phyloP scores from a whole-genome alignment of 2,113 vertebrate genomes.

The Gymnocephalus cernua region DNA sequence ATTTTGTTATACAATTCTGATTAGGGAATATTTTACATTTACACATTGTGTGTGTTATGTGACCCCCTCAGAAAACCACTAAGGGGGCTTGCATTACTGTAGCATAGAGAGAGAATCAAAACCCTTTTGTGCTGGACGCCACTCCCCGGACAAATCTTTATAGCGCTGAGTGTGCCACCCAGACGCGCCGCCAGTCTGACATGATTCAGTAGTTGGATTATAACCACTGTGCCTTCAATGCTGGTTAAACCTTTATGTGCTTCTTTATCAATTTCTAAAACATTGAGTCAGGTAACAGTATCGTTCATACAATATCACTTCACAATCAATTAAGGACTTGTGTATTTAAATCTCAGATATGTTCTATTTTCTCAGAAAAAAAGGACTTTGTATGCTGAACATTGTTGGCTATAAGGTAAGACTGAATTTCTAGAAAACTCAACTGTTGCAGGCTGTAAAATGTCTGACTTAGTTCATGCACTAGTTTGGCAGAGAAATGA shows the following conservation, averaged over 20 bases:
- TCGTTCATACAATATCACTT: neutral
- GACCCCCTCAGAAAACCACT: neutral
- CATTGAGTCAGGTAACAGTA: neutral
- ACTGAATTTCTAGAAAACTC: neutral
- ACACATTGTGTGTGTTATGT: neutral
- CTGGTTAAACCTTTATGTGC: constrained; percentile 43
- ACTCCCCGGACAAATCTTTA: constrained; percentile 22
- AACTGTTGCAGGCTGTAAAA: neutral
- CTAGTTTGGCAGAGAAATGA: no score
- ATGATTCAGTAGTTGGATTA: constrained; percentile 31
- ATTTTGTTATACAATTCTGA: neutral
- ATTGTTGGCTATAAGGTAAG: constrained; percentile 53
- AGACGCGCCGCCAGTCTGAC: constrained; percentile 11
- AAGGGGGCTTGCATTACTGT: neutral
- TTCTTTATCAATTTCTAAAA: neutral
- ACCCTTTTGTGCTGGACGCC: constrained; percentile 11
- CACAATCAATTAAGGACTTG: neutral
- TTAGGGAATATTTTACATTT: neutral
- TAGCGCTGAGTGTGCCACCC: constrained; percentile 1
- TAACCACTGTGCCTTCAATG: constrained; percentile 34
- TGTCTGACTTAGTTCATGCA: neutral
- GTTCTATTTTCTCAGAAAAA: neutral
- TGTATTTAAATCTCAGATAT: neutral
- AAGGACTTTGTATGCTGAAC: constrained; percentile 27
- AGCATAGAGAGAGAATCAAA: neutral